A percentile compares a stretch with the other conserved stretches of the same genome.
Evolutionary conservation across 2,797 vertebrate genomes (phyloP).

Genomic region (Trichosurus vulpecula): DNA sequence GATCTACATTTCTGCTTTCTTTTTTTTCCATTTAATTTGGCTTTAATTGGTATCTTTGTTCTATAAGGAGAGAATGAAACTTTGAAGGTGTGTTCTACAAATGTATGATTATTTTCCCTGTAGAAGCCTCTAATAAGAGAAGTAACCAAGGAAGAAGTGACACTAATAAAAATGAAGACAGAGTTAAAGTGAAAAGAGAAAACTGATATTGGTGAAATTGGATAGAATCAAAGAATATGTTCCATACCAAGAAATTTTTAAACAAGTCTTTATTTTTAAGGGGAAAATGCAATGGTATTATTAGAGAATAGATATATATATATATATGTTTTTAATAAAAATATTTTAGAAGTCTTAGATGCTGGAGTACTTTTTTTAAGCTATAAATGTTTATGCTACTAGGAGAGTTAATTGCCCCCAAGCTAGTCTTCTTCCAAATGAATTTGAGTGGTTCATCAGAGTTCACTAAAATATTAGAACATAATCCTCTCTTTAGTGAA

Average conservation of each 20-base stretch:
- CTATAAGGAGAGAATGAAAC: not conserved
- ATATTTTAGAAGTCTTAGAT: not conserved
- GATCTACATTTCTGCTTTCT: not conserved
- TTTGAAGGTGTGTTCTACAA: not conserved
- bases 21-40: not conserved
- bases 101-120: not conserved
- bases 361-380: not conserved
- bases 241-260: not conserved
- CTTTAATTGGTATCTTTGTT: not conserved
- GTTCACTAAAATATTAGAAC: slow-evolving; percentile 46
- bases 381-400: slow-evolving; percentile 36
- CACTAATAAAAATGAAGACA: not conserved
- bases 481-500: slow-evolving; percentile 26
- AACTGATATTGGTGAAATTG: not conserved
- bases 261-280: not conserved
- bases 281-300: not conserved
- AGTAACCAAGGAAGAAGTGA: not conserved
- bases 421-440: slow-evolving; percentile 3
- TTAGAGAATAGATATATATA: not conserved
- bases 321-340: not conserved
- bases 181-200: not conserved
- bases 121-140: not conserved
- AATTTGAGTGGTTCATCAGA: slow-evolving; percentile 41
- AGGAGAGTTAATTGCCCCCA: slow-evolving; percentile 46
- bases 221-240: not conserved